Base-by-base conservation (phyloP, 2,797 vertebrate genomes). In the Hapalemur alaotrensis region DNA sequence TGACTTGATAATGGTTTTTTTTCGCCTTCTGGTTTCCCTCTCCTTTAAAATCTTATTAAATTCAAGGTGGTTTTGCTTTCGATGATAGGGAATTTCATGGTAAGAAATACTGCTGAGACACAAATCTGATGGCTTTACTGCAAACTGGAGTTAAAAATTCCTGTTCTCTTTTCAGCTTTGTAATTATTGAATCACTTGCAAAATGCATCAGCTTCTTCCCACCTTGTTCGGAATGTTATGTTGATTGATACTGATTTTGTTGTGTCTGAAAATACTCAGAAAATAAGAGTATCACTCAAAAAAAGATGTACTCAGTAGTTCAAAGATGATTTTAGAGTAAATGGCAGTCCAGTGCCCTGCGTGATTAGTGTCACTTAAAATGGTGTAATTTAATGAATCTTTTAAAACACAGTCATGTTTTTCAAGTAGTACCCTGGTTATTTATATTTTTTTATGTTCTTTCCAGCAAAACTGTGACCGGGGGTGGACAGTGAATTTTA, bases 341-440 rank as follows among this genome's bases (percentile, higher is more conserved):
- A 89, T 89, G 89, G 17, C 59, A 89, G 70, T 69, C 4, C 50
- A 65, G 23, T 90, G 72, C n/a, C n/a, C 13, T 30, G 35, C 41
- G 15, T n/a, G 35, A 75, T 83, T 86, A 80, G 43, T 95, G 85
- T 76, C 91, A 70, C 43, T 93, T 93, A 87, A 95, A 70, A 83
- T 89, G 57, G 46, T 83, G 41, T 28, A 82, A 28, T 57, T 65
- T 67, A 75, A 69, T 57, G 30, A 76, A 11, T 86, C 41, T 65
- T 92, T 93, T 75, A 1, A 73, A 93, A 8, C 23, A 7, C 14
- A 12, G 59, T 67, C 52, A 14, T 5, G 5, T 41, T 83, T 78
- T 95, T 81, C 69, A 65, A 25, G 43, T 32, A 88, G 35, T 96
- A 70, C 38, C 28, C 5, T 78, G 73, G 38, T 91, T 96, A 69